Evolutionary conservation across 2,888 invertebrate genomes (phyloP).

Genomic region (Idaea straminata): DNA sequence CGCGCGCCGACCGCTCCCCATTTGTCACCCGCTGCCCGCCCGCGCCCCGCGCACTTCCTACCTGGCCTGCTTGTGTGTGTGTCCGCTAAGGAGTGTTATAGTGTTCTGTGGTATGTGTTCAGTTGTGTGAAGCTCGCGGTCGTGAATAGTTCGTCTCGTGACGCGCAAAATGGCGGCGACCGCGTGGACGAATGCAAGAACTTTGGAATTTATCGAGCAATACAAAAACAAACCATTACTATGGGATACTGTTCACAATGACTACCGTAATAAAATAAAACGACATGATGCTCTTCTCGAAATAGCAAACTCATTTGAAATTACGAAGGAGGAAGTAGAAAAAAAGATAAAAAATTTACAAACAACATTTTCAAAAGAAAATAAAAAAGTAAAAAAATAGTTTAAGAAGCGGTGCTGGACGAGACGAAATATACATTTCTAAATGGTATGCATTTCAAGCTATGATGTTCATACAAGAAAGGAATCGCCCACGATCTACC

Average conservation of each 20-base stretch:
- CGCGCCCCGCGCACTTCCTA: constrained; percentile 14
- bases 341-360: constrained; percentile 30
- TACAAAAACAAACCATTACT: constrained; percentile 36
- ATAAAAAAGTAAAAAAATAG: constrained; percentile 28
- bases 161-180: constrained; percentile 36
- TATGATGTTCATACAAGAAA: constrained; percentile 30
- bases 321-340: constrained; percentile 29
- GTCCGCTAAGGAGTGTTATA: too few relatives aligned
- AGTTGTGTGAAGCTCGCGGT: constrained; percentile 30
- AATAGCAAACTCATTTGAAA: constrained; percentile 29
- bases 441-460: constrained; percentile 28
- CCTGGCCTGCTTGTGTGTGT: constrained; percentile 16
- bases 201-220: constrained; percentile 39
- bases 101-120: too few relatives aligned
- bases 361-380: constrained; percentile 30
- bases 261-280: constrained; percentile 31
- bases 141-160: constrained; percentile 28
- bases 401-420: constrained; percentile 27
- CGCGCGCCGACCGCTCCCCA: constrained; percentile 6
- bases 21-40: constrained; percentile 14
- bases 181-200: constrained; percentile 37
- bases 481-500: constrained; percentile 29
- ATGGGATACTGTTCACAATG: constrained; percentile 37
- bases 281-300: constrained; percentile 30
- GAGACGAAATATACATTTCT: constrained; percentile 27